These are phyloP conservation scores for Bombus sylvicola DNA, from an alignment of 1,140 invertebrate genomes.

Conservation along the genomic window DNA sequence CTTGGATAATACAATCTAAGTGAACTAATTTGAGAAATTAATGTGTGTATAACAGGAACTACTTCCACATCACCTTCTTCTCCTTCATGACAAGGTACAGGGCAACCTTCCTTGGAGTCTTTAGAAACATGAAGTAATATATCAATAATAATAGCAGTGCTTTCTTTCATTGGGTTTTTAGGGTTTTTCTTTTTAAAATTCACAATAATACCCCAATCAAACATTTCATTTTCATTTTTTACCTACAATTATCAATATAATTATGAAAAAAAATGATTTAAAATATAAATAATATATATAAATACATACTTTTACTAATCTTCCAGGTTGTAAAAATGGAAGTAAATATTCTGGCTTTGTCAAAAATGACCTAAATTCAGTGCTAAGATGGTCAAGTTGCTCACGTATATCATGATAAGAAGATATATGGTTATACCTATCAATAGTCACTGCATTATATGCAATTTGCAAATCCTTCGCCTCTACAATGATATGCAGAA, in stretches of 20 bases:
- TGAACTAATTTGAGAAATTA: constrained; percentile 95
- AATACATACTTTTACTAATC: constrained; percentile 91
- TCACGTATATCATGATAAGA: constrained; percentile 93
- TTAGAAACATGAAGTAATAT: constrained; percentile 90
- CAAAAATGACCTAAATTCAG: constrained; percentile 90
- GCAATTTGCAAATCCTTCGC: constrained; percentile 88
- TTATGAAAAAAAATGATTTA: constrained; percentile 2
- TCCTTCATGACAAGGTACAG: constrained; percentile 86
- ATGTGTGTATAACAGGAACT: constrained; percentile 91
- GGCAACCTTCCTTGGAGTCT: constrained; percentile 84
- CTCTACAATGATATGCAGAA: constrained; percentile 82
- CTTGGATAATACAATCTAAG: constrained; percentile 95
- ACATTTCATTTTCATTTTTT: constrained; percentile 92
- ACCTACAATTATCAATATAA: constrained; percentile 84
- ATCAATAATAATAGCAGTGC: constrained; percentile 89
- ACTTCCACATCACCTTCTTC: constrained; percentile 94
- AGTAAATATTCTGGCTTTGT: constrained; percentile 94
- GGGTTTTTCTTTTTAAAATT: constrained; percentile 92
- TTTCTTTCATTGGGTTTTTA: constrained; percentile 85
- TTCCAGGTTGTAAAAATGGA: constrained; percentile 96
- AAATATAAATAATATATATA: constrained; percentile 25
- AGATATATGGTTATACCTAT: constrained; percentile 90
- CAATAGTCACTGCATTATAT: constrained; percentile 86
- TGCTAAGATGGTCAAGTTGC: constrained; percentile 89
- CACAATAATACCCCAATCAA: constrained; percentile 98